Conservation (phyloP, 2,113 vertebrate genomes). For the Leucosticte australis region DNA sequence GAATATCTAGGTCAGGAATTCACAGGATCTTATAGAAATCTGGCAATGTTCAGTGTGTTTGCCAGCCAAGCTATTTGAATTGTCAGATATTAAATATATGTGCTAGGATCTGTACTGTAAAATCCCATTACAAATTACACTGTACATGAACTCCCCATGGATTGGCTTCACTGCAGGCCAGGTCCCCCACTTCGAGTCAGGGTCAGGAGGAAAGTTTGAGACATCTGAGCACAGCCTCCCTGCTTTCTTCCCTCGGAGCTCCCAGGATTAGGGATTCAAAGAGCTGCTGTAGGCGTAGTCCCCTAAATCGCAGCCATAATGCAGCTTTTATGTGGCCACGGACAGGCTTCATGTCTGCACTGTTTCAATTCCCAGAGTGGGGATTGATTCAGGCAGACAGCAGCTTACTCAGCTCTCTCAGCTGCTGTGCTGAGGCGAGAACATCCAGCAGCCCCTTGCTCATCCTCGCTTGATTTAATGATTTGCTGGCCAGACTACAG, state of each 20-base stretch:
- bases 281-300: not conserved
- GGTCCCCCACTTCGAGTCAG: not conserved
- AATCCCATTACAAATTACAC: constrained; percentile 8
- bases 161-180: not conserved
- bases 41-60: not conserved
- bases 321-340: not conserved
- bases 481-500: constrained; percentile 47
- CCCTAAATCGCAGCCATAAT: not conserved
- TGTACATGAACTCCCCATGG: not conserved
- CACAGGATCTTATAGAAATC: not conserved
- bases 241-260: not conserved
- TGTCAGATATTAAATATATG: constrained; percentile 20
- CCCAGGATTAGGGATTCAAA: not conserved
- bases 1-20: constrained; percentile 22
- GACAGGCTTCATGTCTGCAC: not conserved
- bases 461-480: constrained; percentile 21
- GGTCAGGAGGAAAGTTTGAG: not conserved
- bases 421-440: constrained; percentile 11
- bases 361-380: not conserved
- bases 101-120: not conserved
- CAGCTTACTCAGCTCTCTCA: constrained; percentile 36
- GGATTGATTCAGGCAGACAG: constrained; percentile 32
- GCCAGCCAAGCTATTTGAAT: constrained; percentile 25
- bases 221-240: not conserved
- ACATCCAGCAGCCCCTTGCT: constrained; percentile 47